Base-by-base conservation (phyloP, 2,113 vertebrate genomes). In the Sterna hirundo region DNA sequence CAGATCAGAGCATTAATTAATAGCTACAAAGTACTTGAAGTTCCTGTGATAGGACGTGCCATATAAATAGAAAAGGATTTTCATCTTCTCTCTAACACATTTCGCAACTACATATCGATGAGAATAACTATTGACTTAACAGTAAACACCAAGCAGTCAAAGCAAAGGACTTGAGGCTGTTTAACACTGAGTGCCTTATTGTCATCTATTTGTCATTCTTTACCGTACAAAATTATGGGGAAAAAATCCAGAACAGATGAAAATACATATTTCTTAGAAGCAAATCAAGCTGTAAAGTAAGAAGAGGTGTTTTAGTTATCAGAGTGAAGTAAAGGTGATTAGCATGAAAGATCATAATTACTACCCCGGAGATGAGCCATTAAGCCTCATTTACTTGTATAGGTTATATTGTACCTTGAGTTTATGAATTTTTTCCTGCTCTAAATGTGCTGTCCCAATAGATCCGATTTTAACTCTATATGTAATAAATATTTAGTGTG, bases 401-500 rank as follows among this genome's bases (percentile, higher is more conserved):
- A 87, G 21, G 11, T 78, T 84, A n/a, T 68, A 75, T n/a, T 72
- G 32, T 69, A 71, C 69, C 14, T 84, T 68, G 40, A 82, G 26
- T 84, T 96, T 87, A 84, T 93, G 60, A 61, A 21, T 6, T 58
- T 91, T 93, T 95, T 85, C 83, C 52, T 86, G 18, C 23, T 92
- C 6, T 54, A 77, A 90, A 74, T 2, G 1, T 70, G 27, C 32
- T 82, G 40, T 70, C 36, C 57, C 61, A 79, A 13, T 62, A 90
- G n/a, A 71, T 71, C 20, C 46, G 66, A 51, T 91, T 83, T 82
- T 66, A 84, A 68, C n/a, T 89, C 60, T 49, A 29, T 60, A 78
- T 58, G 7, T 78, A 71, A 83, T 61, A 72, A 85, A 44, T 62
- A 86, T 70, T 68, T 66, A 74, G n/a, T 52, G 15, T 68, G 23